Evolutionary conservation across 2,888 invertebrate species (phyloP), one percentile per base, ranked within the genome.

Genomic region (Byasa hedistus): DNA sequence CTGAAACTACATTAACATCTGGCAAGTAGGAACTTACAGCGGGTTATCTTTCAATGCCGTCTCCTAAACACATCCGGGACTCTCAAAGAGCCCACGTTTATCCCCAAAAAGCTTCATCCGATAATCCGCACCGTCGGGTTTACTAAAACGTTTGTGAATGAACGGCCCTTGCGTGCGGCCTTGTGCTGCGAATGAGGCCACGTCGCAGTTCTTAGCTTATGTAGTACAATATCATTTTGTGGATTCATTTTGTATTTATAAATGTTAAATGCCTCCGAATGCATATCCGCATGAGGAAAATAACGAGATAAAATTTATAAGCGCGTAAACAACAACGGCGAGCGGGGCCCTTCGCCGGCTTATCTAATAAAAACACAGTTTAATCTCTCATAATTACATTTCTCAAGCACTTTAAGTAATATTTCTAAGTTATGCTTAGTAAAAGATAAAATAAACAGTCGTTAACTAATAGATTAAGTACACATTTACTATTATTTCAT

Each of bases 121-220:
- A 72, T 81, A 80, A 84, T 84, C 83, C 81, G 76, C 72, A 73
- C 78, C 76, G 76, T 75, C 74, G 73, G 73, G 65, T 72, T 70
- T 74, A 76, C 76, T 76, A 77, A 75, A 76, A 73, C 76, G 56
- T 74, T 79, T 75, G 79, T 85, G 84, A 85, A 86, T 85, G 85
- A 78, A 72, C 75, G 77, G 71, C 79, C 83, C 81, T 78, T 79
- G 73, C 75, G 75, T 75, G 77, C 79, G 81, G 82, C 83, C 82
- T 83, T 78, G 81, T 74, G 72, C 70, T 68, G 65, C 71, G 69
- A 71, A 71, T 69, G 69, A 68, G 69, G 60, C 63, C 65, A 60
- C 65, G 55, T 54, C 66, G 70, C 65, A 66, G 68, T 64, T 68
- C 60, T 69, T 57, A 65, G 57, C 68, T 61, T 60, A 61, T 65